Conservation (phyloP, 35 echinoderm and acorn worm species). For the Nesometra sesokonis region DNA sequence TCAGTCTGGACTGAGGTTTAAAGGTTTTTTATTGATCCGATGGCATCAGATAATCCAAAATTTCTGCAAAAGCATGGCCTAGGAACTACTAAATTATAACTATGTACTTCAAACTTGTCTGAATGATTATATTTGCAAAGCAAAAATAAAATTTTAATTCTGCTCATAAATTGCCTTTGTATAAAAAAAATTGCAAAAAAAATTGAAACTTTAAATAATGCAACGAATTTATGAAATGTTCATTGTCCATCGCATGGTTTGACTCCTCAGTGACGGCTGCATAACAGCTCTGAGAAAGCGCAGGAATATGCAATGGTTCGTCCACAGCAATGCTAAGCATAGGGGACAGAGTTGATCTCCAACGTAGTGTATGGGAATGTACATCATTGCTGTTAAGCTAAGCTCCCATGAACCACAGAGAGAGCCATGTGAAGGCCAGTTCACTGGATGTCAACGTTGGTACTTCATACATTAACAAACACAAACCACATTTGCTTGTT, state of each 20-base stretch:
- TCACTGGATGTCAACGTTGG: slow-evolving; percentile 77
- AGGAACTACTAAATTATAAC: too few relatives aligned
- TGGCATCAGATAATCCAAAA: too few relatives aligned
- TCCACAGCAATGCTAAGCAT: slow-evolving; percentile 60
- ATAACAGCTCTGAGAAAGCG: slow-evolving; percentile 75
- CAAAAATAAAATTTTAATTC: too few relatives aligned
- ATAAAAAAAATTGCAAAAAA: too few relatives aligned
- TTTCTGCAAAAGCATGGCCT: too few relatives aligned
- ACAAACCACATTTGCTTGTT: too few relatives aligned
- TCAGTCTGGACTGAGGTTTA: too few relatives aligned
- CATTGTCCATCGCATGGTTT: slow-evolving; percentile 94
- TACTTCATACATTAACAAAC: too few relatives aligned
- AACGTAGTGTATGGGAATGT: slow-evolving; percentile 93
- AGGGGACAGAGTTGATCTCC: slow-evolving; percentile 74
- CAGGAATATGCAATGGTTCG: slow-evolving; percentile 90
- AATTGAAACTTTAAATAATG: not conserved
- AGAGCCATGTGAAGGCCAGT: slow-evolving; percentile 59
- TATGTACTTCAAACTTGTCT: too few relatives aligned
- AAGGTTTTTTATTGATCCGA: too few relatives aligned
- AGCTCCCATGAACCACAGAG: slow-evolving; percentile 94
- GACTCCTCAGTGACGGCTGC: slow-evolving; percentile 88
- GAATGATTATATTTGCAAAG: too few relatives aligned
- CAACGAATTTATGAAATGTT: not conserved
- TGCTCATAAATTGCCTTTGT: too few relatives aligned
- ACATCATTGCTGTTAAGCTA: slow-evolving; percentile 62